Evolutionary conservation across 2,797 vertebrate species (phyloP), one percentile per base, ranked within the genome.

Genomic region (Ptychobarbus kaznakovi): DNA sequence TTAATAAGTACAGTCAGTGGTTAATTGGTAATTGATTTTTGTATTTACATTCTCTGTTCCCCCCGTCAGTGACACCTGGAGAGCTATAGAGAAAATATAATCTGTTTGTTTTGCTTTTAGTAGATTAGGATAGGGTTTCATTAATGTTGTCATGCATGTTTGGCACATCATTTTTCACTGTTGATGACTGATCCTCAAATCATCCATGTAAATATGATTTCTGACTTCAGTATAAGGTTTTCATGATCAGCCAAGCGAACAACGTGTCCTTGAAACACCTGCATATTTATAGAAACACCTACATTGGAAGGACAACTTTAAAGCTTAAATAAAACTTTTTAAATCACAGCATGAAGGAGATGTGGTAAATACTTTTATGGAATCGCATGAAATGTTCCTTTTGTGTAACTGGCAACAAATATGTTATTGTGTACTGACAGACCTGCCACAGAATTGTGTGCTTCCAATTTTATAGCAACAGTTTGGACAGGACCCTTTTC

Each of bases 91-190:
- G 25, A 16, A 32, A 74, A 74, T 2, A 32, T 51, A 11, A n/a
- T 76, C 22, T 76, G 32, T n/a, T 76, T 56, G 49, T 22, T 53
- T 53, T 53, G 32, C 28, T 56, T 12, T 75, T 75, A 56, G 49
- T 22, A 76, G 40, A 42, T 42, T 42, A 10, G 32, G 28, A 22
- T 53, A 76, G 16, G 46, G 73, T 75, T 56, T 56, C 11, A 76
- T 35, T 56, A 53, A 53, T 53, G 18, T 75, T 53, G 18, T 22
- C 46, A 53, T 35, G 73, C 73, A 53, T 35, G 46, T 10, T 12
- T 20, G 8, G 16, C 16, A 20, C 46, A 32, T 74, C 72, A 25
- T 6, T 74, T 70, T 74, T 49, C 10, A 12, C 11, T 35, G 49
- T 49, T 22, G 10, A 76, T 76, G 18, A 56, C 73, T n/a, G 73